These are phyloP conservation scores for Parnassius orleans DNA, from an alignment of 2,888 invertebrate species.

Conservation along the genomic window DNA sequence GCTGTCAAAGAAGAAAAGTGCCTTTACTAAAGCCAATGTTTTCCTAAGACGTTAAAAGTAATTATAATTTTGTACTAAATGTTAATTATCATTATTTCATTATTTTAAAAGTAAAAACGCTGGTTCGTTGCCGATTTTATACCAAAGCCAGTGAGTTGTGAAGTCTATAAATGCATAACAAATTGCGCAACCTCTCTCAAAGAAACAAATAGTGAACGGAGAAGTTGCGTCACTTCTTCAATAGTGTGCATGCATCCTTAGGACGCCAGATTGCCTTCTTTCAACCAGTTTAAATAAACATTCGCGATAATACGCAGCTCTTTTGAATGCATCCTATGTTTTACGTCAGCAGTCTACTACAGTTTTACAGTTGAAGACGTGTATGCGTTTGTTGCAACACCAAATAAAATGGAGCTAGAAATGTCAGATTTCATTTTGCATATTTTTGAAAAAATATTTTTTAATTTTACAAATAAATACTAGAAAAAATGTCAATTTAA, in stretches of 20 bases:
- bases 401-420: conserved; percentile 15
- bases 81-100: too few relatives aligned
- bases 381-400: conserved; percentile 10
- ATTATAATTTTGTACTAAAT: too few relatives aligned
- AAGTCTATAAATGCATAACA: conserved; percentile 2
- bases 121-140: too few relatives aligned
- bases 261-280: conserved; percentile 78
- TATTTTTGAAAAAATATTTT: too few relatives aligned
- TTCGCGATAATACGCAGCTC: conserved; percentile 71
- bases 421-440: neutral
- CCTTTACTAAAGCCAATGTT: too few relatives aligned
- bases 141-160: too few relatives aligned
- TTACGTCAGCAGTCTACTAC: conserved; percentile 31
- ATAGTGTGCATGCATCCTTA: conserved; percentile 48
- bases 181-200: conserved; percentile 6
- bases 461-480: too few relatives aligned
- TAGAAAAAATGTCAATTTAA: too few relatives aligned
- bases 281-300: conserved; percentile 77
- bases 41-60: too few relatives aligned
- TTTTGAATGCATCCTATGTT: conserved; percentile 50
- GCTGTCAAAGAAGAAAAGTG: too few relatives aligned
- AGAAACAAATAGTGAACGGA: conserved; percentile 11
- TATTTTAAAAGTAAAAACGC: too few relatives aligned
- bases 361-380: conserved; percentile 27
- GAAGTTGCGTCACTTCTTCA: conserved; percentile 12